Evolutionary conservation across 2,113 vertebrate genomes (phyloP).

Genomic region (Mirounga angustirostris): DNA sequence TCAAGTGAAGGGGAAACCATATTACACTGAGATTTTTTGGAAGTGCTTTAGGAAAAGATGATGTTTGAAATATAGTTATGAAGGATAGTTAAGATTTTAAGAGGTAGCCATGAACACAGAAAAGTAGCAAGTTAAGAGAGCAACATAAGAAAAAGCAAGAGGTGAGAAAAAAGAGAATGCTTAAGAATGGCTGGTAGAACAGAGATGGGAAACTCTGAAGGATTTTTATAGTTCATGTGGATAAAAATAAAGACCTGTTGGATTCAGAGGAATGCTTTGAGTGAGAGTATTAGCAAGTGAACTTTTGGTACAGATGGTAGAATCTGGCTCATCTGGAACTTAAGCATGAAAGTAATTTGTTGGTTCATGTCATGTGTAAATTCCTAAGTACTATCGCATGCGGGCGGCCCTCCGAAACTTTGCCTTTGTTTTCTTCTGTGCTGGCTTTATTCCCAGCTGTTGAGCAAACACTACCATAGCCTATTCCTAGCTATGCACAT

Average conservation of each 20-base stretch:
- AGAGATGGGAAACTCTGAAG: not conserved
- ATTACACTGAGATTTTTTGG: not conserved
- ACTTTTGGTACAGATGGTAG: not conserved
- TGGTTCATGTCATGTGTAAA: conserved; percentile 20
- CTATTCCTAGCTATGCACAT: not conserved
- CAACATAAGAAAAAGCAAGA: not conserved
- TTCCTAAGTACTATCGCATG: not conserved
- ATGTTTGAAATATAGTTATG: conserved; percentile 21
- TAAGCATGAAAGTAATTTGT: conserved; percentile 36
- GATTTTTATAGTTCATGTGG: conserved; percentile 36
- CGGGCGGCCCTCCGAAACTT: not conserved
- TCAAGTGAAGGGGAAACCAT: not conserved
- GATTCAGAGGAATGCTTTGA: conserved; percentile 35
- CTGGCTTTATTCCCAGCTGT: not conserved
- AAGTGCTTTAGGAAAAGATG: conserved; percentile 29
- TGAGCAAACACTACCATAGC: not conserved
- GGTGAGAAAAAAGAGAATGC: not conserved
- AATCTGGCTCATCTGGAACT: not conserved
- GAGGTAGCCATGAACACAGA: not conserved
- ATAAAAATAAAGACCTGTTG: conserved; percentile 39
- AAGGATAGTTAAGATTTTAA: conserved; percentile 23
- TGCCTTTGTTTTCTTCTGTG: conserved; percentile 14
- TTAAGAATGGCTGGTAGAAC: not conserved
- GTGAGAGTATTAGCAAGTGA: not conserved
- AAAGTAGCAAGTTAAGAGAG: not conserved